Evolutionary conservation across 2,797 vertebrate genomes (phyloP).

Genomic region (Caiman crocodilus): DNA sequence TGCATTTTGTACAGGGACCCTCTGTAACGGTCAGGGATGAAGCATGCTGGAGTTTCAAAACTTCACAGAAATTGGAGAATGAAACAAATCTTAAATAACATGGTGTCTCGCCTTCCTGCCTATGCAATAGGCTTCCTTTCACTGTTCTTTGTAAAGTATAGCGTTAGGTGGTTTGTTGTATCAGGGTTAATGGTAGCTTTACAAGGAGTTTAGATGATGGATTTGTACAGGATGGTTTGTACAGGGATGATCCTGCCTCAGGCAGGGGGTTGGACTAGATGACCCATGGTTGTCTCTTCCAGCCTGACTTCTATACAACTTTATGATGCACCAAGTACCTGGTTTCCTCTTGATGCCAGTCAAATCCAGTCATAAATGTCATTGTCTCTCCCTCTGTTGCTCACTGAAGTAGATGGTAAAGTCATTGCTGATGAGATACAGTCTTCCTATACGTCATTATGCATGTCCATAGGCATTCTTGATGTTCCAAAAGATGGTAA

Average conservation of each 20-base stretch:
- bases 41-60: not conserved
- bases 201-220: no score
- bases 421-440: rapidly evolving
- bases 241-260: no score
- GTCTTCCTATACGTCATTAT: not conserved
- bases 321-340: no score
- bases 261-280: no score
- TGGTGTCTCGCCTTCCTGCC: not conserved
- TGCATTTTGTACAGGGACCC: not conserved
- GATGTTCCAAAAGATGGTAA: not conserved
- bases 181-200: no score
- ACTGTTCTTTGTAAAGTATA: not conserved
- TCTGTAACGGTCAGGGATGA: not conserved
- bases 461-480: not conserved
- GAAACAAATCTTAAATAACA: not conserved
- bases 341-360: not conserved
- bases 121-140: rapidly evolving
- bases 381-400: not conserved
- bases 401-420: rapidly evolving
- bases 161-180: not conserved
- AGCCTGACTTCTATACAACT: not conserved
- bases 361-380: not conserved
- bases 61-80: not conserved
- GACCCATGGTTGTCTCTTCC: no score
- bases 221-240: no score